Evolutionary conservation across 2,888 invertebrate genomes (phyloP).

Genomic region (Pyrocoelia pectoralis): DNA sequence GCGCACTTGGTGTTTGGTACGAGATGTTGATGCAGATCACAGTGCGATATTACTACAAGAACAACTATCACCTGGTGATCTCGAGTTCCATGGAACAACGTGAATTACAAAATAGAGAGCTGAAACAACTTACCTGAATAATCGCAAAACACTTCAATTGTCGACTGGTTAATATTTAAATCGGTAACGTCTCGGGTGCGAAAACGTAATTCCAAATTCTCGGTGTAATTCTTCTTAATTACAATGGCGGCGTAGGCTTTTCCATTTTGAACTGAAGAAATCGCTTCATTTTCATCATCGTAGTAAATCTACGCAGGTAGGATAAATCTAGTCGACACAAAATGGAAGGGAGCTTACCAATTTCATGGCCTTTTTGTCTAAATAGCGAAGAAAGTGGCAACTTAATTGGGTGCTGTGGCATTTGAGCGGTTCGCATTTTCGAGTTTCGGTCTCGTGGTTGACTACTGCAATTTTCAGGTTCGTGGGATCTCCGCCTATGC

Average conservation of each 20-base stretch:
- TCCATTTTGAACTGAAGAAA: slow-evolving; percentile 72
- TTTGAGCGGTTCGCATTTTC: slow-evolving; percentile 42
- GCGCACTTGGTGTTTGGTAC: too few species aligned
- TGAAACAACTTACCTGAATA: neutral
- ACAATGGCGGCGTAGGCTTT: slow-evolving; percentile 79
- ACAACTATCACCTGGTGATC: too few species aligned
- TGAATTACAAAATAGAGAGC: too few species aligned
- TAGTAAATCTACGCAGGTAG: slow-evolving; percentile 57
- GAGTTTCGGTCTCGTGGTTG: slow-evolving; percentile 73
- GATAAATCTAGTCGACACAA: too few species aligned
- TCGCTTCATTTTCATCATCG: slow-evolving; percentile 66
- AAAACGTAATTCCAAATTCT: slow-evolving; percentile 29
- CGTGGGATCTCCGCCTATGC: slow-evolving; percentile 85
- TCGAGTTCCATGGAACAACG: too few species aligned
- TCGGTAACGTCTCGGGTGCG: neutral
- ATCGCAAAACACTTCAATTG: neutral
- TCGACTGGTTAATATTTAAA: neutral
- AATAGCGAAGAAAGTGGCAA: slow-evolving; percentile 77
- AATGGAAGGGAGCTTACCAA: slow-evolving; percentile 73
- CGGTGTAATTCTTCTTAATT: slow-evolving; percentile 80
- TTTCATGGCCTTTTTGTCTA: slow-evolving; percentile 71
- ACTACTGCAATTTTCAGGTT: slow-evolving; percentile 81
- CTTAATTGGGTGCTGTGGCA: slow-evolving; percentile 76
- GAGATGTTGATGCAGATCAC: too few species aligned
- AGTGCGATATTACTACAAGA: too few species aligned